Evolutionary conservation across 1,140 invertebrate species (phyloP).

Genomic region (Drosophila fuyamai): DNA sequence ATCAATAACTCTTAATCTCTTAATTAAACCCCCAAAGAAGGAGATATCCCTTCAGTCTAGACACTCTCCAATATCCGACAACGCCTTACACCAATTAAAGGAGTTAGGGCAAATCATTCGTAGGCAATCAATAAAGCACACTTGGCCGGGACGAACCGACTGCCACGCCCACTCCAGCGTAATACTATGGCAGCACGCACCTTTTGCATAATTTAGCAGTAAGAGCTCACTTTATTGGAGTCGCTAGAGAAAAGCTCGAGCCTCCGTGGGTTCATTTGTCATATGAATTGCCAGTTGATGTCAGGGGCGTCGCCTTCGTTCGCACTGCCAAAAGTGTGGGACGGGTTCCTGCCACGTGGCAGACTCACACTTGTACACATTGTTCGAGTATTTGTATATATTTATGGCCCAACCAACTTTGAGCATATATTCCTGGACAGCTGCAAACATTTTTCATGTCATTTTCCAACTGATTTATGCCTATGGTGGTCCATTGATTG

Average conservation of each 20-base stretch:
- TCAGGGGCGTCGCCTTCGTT: slow-evolving; percentile 45
- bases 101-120: slow-evolving; percentile 51
- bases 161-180: slow-evolving; percentile 2
- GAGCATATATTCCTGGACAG: slow-evolving; percentile 19
- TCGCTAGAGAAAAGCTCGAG: slow-evolving; percentile 15
- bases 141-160: slow-evolving; percentile 4
- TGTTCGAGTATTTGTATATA: slow-evolving; percentile 26
- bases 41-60: slow-evolving; percentile 13
- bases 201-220: slow-evolving; percentile 49
- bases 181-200: slow-evolving; percentile 36
- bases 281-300: slow-evolving; percentile 54
- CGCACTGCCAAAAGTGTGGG: slow-evolving; percentile 3
- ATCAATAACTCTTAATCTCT: not conserved
- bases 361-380: slow-evolving; percentile 40
- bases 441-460: slow-evolving; percentile 65
- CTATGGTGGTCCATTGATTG: slow-evolving; percentile 53
- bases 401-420: slow-evolving; percentile 20
- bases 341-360: slow-evolving; percentile 53
- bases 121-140: slow-evolving; percentile 45
- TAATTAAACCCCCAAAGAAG: not conserved
- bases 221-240: slow-evolving; percentile 56
- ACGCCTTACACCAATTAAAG: slow-evolving; percentile 10
- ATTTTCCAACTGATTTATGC: slow-evolving; percentile 64
- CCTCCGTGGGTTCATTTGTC: slow-evolving; percentile 38
- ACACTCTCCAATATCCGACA: slow-evolving; percentile 30